Percentiles rank a stretch among this genome's conserved stretches.
Evolutionary conservation across 92 coral and sea anemone species (phyloP).

Genomic region (Epizoanthus rinbou): DNA sequence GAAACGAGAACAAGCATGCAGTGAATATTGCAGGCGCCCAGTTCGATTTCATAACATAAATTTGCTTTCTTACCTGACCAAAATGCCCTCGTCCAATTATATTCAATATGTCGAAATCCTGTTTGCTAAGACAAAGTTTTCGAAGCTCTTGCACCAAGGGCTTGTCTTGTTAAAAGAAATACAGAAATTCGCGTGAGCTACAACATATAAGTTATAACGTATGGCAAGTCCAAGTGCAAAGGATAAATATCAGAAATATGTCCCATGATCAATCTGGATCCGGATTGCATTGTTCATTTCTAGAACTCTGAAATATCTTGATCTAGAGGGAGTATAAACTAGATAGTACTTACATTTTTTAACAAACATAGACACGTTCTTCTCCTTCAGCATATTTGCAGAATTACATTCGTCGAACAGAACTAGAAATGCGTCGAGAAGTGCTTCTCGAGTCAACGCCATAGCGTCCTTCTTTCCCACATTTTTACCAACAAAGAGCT

Average conservation of each 20-base stretch:
- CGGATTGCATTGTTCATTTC: too few species aligned
- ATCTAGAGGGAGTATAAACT: not conserved
- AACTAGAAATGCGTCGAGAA: constrained; percentile 89
- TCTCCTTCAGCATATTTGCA: constrained; percentile 83
- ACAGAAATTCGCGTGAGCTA: not conserved
- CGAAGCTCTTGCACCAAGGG: constrained; percentile 79
- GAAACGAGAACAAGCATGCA: too few species aligned
- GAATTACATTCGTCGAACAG: constrained; percentile 92
- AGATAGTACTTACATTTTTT: constrained; percentile 83
- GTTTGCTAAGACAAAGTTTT: constrained; percentile 69
- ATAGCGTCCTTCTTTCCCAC: constrained; percentile 64
- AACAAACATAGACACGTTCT: constrained; percentile 81
- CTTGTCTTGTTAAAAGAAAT: constrained; percentile 45
- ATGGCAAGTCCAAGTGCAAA: too few species aligned
- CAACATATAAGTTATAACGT: too few species aligned
- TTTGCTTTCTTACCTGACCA: constrained; percentile 79
- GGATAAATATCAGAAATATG: not conserved
- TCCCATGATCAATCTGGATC: not conserved
- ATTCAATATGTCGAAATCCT: constrained; percentile 86
- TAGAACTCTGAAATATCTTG: not conserved
- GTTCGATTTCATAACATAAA: not conserved
- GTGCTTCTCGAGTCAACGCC: constrained; percentile 77
- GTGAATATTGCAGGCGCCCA: too few species aligned
- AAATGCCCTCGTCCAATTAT: constrained; percentile 98
- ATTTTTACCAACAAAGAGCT: constrained; percentile 76